Evolutionary conservation across 2,113 vertebrate genomes (phyloP).

Genomic region (Morone saxatilis): DNA sequence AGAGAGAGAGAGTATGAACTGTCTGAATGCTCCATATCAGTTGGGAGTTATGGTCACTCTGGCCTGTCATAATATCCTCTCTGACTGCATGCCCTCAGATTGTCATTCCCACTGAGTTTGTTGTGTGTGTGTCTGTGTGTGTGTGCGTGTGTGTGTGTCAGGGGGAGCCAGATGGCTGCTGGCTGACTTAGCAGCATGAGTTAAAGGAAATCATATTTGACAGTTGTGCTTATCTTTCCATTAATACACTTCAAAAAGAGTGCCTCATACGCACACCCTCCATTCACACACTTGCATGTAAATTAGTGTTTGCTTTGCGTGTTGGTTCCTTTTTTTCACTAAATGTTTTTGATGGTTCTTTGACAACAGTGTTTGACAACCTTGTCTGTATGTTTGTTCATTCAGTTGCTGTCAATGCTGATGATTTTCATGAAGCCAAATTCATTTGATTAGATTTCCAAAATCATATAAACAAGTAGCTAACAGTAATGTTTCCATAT

Average conservation of each 20-base stretch:
- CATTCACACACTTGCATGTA: not conserved
- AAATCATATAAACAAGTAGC: not conserved
- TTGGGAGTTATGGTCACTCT: slow-evolving; percentile 48
- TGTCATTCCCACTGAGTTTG: slow-evolving; percentile 51
- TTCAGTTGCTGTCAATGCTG: not conserved
- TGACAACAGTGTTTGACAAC: not conserved
- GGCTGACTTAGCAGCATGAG: slow-evolving; percentile 59
- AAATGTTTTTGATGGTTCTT: not conserved
- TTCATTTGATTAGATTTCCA: not conserved
- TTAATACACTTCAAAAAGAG: slow-evolving; percentile 58
- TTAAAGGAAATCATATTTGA: slow-evolving; percentile 63
- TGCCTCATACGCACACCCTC: not conserved
- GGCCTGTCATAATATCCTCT: slow-evolving; percentile 54
- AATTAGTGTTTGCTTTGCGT: not conserved
- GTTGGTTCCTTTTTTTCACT: not conserved
- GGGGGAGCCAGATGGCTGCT: slow-evolving; percentile 65
- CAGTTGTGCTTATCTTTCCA: slow-evolving; percentile 64
- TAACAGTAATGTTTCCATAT: not conserved
- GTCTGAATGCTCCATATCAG: slow-evolving; percentile 37
- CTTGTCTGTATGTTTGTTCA: not conserved
- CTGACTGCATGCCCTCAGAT: slow-evolving; percentile 49
- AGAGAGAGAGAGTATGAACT: slow-evolving; percentile 12
- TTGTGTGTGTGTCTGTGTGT: slow-evolving; percentile 23
- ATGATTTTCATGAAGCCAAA: not conserved
- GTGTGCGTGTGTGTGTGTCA: slow-evolving; percentile 16